Evolutionary conservation across 1,140 invertebrate genomes (phyloP).

Genomic region (Agrilus planipennis): DNA sequence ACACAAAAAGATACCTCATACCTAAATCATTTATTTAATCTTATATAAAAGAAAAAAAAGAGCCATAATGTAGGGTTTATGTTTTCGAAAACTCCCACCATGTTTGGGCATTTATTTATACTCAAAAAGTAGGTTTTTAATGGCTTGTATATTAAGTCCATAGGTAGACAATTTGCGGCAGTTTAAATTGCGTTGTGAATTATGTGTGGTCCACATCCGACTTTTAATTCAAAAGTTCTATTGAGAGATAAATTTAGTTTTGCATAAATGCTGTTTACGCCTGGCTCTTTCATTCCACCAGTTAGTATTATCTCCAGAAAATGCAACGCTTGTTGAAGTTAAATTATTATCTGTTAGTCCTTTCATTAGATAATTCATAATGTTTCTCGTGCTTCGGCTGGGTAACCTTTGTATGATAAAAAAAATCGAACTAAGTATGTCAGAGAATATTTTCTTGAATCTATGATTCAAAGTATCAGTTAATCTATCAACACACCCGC

Average conservation of each 20-base stretch:
- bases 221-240: slow-evolving; percentile 12
- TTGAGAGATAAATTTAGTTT: slow-evolving; percentile 10
- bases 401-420: too few relatives aligned
- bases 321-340: slow-evolving; percentile 13
- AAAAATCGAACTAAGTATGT: too few relatives aligned
- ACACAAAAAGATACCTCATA: too few relatives aligned
- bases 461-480: too few relatives aligned
- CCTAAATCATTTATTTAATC: too few relatives aligned
- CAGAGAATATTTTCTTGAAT: too few relatives aligned
- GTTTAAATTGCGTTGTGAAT: slow-evolving; percentile 17
- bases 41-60: too few relatives aligned
- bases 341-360: slow-evolving; percentile 13
- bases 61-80: slow-evolving; percentile 10
- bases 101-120: slow-evolving; percentile 19
- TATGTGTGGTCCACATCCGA: slow-evolving; percentile 9
- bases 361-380: slow-evolving; percentile 10
- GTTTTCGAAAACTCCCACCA: slow-evolving; percentile 8
- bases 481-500: too few relatives aligned
- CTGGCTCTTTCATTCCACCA: slow-evolving; percentile 11
- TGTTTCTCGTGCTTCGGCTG: too few relatives aligned
- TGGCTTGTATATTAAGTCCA: slow-evolving; percentile 20
- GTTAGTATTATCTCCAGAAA: slow-evolving; percentile 19
- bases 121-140: slow-evolving; percentile 25
- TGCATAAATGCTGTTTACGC: slow-evolving; percentile 10
- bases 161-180: slow-evolving; percentile 20